Percentiles rank a stretch among this genome's conserved stretches.
These are phyloP conservation scores for Glyphotaelius pellucidus DNA, from an alignment of 2,888 invertebrate genomes.

Conservation along the genomic window DNA sequence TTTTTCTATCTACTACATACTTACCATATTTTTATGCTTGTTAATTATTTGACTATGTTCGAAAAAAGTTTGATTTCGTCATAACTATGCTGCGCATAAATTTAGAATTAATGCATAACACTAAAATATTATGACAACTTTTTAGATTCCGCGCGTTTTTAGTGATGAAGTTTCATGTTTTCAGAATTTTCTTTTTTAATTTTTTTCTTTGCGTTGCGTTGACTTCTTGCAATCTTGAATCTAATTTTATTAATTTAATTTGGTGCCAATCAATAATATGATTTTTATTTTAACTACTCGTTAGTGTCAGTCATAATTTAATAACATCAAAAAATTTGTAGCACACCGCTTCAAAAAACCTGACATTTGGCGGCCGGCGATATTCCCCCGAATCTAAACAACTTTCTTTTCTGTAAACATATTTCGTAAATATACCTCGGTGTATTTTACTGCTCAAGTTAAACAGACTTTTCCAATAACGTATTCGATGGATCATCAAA, in stretches of 20 bases:
- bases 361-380: conserved; percentile 19
- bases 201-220: no score
- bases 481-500: background rate
- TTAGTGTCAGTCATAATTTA: background rate
- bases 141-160: no score
- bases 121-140: no score
- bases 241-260: background rate
- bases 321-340: background rate
- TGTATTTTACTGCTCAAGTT: background rate
- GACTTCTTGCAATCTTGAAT: background rate
- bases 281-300: background rate
- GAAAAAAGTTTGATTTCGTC: background rate
- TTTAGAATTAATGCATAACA: no score
- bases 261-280: background rate
- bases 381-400: conserved; percentile 51
- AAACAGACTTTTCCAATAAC: background rate
- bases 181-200: background rate
- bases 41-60: no score
- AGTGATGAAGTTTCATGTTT: background rate
- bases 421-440: conserved; percentile 38
- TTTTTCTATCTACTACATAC: no score
- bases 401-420: conserved; percentile 59
- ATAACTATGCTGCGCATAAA: background rate
- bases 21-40: no score
- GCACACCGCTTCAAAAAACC: background rate